Evolutionary conservation across 2,113 vertebrate genomes (phyloP).

Genomic region (Grammomys dolichurus): DNA sequence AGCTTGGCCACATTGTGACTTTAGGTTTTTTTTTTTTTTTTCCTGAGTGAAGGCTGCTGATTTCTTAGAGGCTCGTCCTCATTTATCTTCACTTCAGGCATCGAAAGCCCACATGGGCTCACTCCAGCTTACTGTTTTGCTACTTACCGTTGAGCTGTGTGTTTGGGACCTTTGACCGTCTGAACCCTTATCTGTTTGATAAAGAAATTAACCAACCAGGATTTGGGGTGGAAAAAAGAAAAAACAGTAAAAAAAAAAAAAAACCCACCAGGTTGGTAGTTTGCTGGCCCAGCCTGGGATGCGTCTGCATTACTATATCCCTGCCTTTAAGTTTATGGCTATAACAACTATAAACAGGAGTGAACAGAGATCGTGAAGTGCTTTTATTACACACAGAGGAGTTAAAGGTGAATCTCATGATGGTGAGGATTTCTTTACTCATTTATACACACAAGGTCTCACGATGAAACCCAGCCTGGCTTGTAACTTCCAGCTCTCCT

Average conservation of each 20-base stretch:
- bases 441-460: neutral
- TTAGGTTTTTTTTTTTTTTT: neutral
- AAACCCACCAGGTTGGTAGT: conserved; percentile 53
- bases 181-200: conserved; percentile 49
- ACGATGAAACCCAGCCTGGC: neutral
- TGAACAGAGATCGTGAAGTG: neutral
- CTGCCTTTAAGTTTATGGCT: conserved; percentile 61
- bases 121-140: conserved; percentile 39
- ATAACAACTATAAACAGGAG: conserved; percentile 38
- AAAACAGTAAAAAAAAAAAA: neutral
- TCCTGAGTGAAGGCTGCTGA: neutral
- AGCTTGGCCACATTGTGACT: neutral
- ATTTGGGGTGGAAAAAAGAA: conserved; percentile 47
- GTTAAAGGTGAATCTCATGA: neutral
- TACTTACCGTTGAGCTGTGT: conserved; percentile 36
- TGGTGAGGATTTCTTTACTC: neutral
- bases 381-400: conserved; percentile 18
- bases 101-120: conserved; percentile 25
- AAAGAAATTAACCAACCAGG: conserved; percentile 50
- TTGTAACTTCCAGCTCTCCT: neutral
- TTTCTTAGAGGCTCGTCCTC: conserved; percentile 20
- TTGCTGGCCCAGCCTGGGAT: conserved; percentile 55
- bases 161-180: neutral
- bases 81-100: conserved; percentile 51
- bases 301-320: conserved; percentile 60